Percentiles rank a stretch among this genome's conserved stretches.
Evolutionary conservation across 1,140 invertebrate genomes (phyloP).

Genomic region (Atta cephalotes): DNA sequence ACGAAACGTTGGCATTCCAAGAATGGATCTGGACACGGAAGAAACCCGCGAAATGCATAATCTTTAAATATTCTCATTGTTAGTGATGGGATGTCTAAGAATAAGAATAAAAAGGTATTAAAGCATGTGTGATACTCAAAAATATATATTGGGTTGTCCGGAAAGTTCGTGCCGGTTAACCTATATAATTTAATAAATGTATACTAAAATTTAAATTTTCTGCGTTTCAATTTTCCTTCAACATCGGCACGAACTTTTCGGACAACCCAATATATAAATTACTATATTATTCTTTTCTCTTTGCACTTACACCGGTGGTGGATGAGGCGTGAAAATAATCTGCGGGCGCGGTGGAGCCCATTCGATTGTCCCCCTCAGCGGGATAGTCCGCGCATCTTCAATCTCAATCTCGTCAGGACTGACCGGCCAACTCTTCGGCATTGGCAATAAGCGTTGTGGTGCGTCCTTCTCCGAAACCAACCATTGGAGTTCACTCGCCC

Average conservation of each 20-base stretch:
- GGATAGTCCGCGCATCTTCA: slow-evolving; percentile 84
- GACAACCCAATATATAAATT: too few species aligned
- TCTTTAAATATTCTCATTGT: neutral
- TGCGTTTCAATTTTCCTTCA: too few species aligned
- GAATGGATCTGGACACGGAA: too few species aligned
- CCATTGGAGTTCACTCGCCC: slow-evolving; percentile 94
- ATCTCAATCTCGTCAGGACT: slow-evolving; percentile 88
- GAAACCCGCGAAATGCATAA: too few species aligned
- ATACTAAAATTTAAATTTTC: too few species aligned
- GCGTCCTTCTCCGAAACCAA: slow-evolving; percentile 93
- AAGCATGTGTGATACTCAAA: neutral
- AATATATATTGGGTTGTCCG: too few species aligned
- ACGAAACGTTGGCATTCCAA: too few species aligned
- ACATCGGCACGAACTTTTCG: too few species aligned
- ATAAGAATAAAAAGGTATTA: neutral
- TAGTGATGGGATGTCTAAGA: neutral
- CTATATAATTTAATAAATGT: neutral
- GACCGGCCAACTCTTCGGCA: slow-evolving; percentile 90
- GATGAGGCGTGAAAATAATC: slow-evolving; percentile 94
- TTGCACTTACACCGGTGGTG: slow-evolving; percentile 88
- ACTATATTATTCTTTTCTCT: neutral
- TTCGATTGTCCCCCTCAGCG: slow-evolving; percentile 91
- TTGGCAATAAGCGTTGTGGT: slow-evolving; percentile 91
- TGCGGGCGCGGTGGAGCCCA: slow-evolving; percentile 95
- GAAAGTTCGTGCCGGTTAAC: too few species aligned